These are phyloP conservation scores for Protomyctophum bolini DNA, from an alignment of 2,113 vertebrate species.

Conservation along the genomic window DNA sequence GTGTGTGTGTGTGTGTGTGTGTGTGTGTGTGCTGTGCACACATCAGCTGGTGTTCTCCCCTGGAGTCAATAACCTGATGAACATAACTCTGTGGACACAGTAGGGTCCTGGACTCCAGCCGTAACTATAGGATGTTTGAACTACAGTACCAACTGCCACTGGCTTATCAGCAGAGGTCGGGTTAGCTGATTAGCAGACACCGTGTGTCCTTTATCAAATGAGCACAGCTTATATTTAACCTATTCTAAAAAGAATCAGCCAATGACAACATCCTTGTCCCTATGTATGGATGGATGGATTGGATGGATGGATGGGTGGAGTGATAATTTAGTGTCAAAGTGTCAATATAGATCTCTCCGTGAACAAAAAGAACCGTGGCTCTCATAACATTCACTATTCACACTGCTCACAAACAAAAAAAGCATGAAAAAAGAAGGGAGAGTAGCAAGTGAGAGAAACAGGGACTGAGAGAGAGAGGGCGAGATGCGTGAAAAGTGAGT, in stretches of 20 bases:
- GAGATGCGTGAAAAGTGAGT: background rate
- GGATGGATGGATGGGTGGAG: too few relatives aligned
- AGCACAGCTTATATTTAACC: slow-evolving; percentile 18
- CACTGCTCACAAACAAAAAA: slow-evolving; percentile 12
- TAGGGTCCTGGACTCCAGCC: slow-evolving; percentile 23
- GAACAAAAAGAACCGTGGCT: slow-evolving; percentile 29
- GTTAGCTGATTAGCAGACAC: slow-evolving; percentile 15
- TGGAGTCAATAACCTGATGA: slow-evolving; percentile 59
- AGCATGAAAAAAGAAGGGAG: background rate
- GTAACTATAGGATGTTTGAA: slow-evolving; percentile 45
- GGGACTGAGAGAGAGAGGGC: background rate
- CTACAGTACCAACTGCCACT: slow-evolving; percentile 38
- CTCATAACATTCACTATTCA: slow-evolving; percentile 39
- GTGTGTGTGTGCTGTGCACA: too few relatives aligned
- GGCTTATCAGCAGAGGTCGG: slow-evolving; percentile 50
- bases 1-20: background rate
- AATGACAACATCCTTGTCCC: background rate
- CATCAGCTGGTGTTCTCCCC: slow-evolving; percentile 25
- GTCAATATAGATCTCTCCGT: too few relatives aligned
- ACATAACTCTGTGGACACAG: slow-evolving; percentile 43
- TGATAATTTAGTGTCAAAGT: too few relatives aligned
- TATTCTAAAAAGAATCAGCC: background rate
- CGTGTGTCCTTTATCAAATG: slow-evolving; percentile 34
- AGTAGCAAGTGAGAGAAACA: background rate
- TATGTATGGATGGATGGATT: too few relatives aligned